These are phyloP conservation scores for Scrobipalpa atriplicella DNA, from an alignment of 2,888 invertebrate genomes.

Conservation along the genomic window DNA sequence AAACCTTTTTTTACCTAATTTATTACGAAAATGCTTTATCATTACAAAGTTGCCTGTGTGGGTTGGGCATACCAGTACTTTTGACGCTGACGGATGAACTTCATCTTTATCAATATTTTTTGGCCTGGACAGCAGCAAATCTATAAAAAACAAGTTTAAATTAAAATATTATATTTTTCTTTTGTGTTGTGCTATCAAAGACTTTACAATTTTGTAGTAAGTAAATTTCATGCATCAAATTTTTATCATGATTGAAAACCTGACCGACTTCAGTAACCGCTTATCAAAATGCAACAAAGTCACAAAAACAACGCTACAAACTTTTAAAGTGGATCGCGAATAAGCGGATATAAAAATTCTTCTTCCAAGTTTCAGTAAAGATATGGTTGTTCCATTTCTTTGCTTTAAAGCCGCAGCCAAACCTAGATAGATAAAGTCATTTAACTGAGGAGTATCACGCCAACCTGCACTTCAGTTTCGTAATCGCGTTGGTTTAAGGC, in stretches of 20 bases:
- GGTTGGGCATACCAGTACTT: no score
- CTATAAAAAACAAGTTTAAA: no score
- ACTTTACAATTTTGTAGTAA: no score
- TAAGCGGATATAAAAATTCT: neutral
- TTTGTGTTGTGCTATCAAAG: no score
- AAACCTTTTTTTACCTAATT: no score
- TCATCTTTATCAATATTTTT: no score
- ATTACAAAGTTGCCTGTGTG: no score
- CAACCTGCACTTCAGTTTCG: conserved; percentile 1
- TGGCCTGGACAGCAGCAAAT: no score
- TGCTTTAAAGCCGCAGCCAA: conserved; percentile 17
- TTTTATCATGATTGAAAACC: neutral
- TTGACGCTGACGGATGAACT: no score
- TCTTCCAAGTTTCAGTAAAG: conserved; percentile 13
- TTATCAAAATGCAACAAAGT: neutral
- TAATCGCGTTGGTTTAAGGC: conserved; percentile 4
- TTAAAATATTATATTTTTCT: no score
- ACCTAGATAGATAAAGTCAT: conserved; percentile 27
- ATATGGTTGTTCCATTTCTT: conserved; percentile 17
- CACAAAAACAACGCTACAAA: neutral
- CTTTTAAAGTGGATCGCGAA: conserved; percentile 6
- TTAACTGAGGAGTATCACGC: conserved; percentile 23
- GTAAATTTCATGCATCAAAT: neutral
- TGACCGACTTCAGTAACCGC: no score
- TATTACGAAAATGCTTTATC: no score